Base-by-base conservation (phyloP, 2,797 vertebrate genomes). In the Euthynnus affinis region DNA sequence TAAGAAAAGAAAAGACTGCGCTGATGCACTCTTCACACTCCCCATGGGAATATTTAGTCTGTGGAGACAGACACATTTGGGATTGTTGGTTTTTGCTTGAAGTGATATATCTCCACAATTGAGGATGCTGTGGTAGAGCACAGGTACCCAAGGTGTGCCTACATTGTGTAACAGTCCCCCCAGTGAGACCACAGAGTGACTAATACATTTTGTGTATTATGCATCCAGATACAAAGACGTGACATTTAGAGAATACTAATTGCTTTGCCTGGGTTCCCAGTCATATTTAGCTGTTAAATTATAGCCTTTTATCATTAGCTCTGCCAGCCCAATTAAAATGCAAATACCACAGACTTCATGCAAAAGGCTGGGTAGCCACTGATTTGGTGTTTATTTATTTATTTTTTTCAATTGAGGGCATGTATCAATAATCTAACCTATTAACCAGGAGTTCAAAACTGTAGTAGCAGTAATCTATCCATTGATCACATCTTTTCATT, bases 201-300 rank as follows among this genome's bases (percentile, higher is more conserved):
- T 67, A 73, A 81, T 77, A 75, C 7, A 61, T 81, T 78, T 72
- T 52, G 62, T 52, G 52, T 44, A 49, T n/a, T 77, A 56, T 81
- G 53, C 53, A 76, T 68, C 62, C 71, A 70, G 60, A 75, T 76
- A 78, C 82, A 77, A 76, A 83, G 68, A 72, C 15, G 1, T 84
- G 82, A 82, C 80, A 88, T 89, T 89, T 89, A 66, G 59, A 75
- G 73, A 78, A 82, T 78, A 75, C 70, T 77, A 81, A 89, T 87
- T 86, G 60, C 78, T 80, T 67, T 76, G 56, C 57, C 29, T 20
- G 57, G 67, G 57, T 80, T 87, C 65, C 53, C 55, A 59, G 18
- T 77, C 70, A 82, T 84, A 82, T 79, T 86, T 81, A 85, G 58
- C 74, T 25, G 49, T 66, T 83, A 74, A 87, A 82, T 85, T 71